Percentiles rank a stretch among this genome's conserved stretches.
Conservation (phyloP, 2,888 invertebrate species). For the Conus canariensis region DNA sequence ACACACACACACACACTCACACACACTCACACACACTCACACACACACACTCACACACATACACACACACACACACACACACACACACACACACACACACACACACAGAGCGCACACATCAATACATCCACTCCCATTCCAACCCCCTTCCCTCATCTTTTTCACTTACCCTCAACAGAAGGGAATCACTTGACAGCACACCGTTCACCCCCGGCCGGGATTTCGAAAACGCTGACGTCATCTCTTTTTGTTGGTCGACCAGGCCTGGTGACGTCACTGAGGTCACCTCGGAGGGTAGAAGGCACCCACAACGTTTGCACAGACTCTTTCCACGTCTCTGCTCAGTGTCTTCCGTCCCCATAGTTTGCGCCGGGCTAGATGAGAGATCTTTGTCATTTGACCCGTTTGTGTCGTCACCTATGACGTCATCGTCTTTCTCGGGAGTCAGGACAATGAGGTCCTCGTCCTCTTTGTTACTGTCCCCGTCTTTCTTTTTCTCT, state of each 20-base stretch:
- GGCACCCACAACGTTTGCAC: constrained; percentile 1
- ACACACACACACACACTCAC: too few relatives aligned
- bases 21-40: too few relatives aligned
- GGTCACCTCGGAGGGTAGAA: neutral
- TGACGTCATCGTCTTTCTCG: neutral
- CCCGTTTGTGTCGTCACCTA: too few relatives aligned
- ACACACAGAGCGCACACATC: too few relatives aligned
- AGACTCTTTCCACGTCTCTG: neutral
- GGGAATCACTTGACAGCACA: neutral
- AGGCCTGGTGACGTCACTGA: constrained; percentile 8
- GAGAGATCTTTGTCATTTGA: neutral
- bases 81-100: too few relatives aligned
- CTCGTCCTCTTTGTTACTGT: neutral
- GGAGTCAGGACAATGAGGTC: neutral
- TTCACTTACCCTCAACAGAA: constrained; percentile 23
- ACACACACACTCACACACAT: too few relatives aligned
- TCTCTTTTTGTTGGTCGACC: neutral
- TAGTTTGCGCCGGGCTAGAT: neutral
- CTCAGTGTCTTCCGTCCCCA: neutral
- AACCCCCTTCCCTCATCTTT: too few relatives aligned
- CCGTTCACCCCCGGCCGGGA: neutral
- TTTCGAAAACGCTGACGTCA: neutral
- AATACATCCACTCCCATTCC: too few relatives aligned
- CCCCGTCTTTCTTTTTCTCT: neutral
- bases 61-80: too few relatives aligned